Conservation (phyloP, 2,888 invertebrate genomes). For the Harpalus rubripes region DNA sequence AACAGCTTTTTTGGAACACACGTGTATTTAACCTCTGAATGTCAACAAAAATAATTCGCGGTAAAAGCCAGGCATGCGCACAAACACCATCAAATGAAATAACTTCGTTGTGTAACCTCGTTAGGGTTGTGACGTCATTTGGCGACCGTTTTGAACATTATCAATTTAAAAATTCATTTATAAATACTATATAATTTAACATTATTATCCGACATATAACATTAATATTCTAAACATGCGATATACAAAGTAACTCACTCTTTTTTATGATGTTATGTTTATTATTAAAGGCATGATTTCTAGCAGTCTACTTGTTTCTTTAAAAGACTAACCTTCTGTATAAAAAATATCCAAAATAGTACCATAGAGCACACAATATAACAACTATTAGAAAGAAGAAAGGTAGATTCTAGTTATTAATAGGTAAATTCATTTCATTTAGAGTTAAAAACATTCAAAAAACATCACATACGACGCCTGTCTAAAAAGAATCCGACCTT, state of each 20-base stretch:
- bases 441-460: background rate
- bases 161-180: too few species aligned
- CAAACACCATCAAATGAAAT: too few species aligned
- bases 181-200: too few species aligned
- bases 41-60: too few species aligned
- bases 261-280: background rate
- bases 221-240: background rate
- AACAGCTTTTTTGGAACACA: too few species aligned
- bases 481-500: too few species aligned
- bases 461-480: too few species aligned
- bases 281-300: constrained; percentile 9
- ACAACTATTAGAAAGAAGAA: constrained; percentile 28
- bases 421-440: background rate
- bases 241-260: background rate
- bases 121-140: too few species aligned
- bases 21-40: too few species aligned
- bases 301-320: constrained; percentile 1
- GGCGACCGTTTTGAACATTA: too few species aligned
- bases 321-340: constrained; percentile 63
- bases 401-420: constrained; percentile 18
- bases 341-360: constrained; percentile 60
- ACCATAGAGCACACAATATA: constrained; percentile 48
- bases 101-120: too few species aligned
- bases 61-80: too few species aligned
- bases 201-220: background rate